Evolutionary conservation across 2,113 vertebrate genomes (phyloP).

Genomic region (Rhinopomastus cyanomelas): DNA sequence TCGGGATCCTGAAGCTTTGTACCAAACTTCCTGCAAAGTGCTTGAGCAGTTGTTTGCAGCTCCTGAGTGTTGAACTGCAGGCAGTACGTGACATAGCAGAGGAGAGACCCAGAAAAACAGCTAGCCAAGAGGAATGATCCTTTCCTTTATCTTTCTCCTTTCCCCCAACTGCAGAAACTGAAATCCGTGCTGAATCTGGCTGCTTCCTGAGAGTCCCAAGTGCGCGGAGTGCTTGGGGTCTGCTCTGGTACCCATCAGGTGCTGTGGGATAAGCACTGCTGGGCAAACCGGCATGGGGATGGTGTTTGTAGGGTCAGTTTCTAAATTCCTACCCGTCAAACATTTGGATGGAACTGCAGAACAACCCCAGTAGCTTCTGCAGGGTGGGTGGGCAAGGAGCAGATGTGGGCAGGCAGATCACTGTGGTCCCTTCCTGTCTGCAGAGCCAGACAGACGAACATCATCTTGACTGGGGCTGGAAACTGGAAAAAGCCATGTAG

Average conservation of each 20-base stretch:
- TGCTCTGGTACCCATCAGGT: neutral
- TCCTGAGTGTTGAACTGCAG: rapidly evolving
- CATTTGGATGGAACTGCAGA: neutral
- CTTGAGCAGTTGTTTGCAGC: neutral
- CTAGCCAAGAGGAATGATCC: neutral
- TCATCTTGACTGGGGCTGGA: neutral
- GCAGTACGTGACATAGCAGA: rapidly evolving
- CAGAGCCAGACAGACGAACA: neutral
- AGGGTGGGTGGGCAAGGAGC: neutral
- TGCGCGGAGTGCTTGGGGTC: rapidly evolving
- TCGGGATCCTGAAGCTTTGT: neutral
- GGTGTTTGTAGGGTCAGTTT: neutral
- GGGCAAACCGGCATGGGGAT: neutral
- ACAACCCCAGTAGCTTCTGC: neutral
- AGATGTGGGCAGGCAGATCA: neutral
- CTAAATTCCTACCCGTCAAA: neutral
- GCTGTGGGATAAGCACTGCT: neutral
- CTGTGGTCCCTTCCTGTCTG: neutral
- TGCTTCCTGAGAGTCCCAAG: neutral
- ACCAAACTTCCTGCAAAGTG: neutral
- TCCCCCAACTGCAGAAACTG: neutral
- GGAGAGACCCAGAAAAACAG: neutral
- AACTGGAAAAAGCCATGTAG: neutral
- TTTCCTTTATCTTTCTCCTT: neutral
- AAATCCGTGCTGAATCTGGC: neutral